Evolutionary conservation across 1,140 invertebrate species (phyloP).

Genomic region (Magallana ariakensis): DNA sequence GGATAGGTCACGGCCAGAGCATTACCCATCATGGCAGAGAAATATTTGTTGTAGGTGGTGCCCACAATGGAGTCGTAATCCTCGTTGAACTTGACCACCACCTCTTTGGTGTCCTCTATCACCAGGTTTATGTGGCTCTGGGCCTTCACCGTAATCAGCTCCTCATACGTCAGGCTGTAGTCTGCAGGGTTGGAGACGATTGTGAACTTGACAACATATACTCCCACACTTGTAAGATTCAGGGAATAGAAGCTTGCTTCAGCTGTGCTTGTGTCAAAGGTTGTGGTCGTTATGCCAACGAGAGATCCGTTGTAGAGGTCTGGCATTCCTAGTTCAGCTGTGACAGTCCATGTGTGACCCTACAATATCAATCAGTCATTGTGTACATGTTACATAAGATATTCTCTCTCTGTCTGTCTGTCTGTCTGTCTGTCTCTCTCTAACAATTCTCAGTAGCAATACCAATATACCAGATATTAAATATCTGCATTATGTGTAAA

Average conservation of each 20-base stretch:
- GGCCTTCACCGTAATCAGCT: slow-evolving; percentile 53
- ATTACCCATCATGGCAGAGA: slow-evolving; percentile 52
- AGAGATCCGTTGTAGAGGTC: slow-evolving; percentile 58
- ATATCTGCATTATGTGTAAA: too few relatives aligned
- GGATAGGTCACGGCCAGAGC: slow-evolving; percentile 34
- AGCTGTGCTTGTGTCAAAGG: slow-evolving; percentile 58
- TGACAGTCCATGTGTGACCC: slow-evolving; percentile 65
- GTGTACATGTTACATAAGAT: too few relatives aligned
- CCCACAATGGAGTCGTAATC: slow-evolving; percentile 59
- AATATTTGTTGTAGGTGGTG: slow-evolving; percentile 41
- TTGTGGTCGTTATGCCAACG: slow-evolving; percentile 39
- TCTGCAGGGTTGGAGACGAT: slow-evolving; percentile 60
- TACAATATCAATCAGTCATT: slow-evolving; percentile 26
- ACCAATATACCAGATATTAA: too few relatives aligned
- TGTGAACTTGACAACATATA: slow-evolving; percentile 62
- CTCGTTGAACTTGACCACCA: slow-evolving; percentile 61
- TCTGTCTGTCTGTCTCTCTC: too few relatives aligned
- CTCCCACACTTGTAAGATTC: slow-evolving; percentile 55
- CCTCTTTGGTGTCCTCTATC: slow-evolving; percentile 48
- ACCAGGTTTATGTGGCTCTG: slow-evolving; percentile 47
- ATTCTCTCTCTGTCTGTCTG: too few relatives aligned
- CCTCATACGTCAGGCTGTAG: slow-evolving; percentile 60
- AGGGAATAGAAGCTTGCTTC: slow-evolving; percentile 61
- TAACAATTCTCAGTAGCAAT: too few relatives aligned
- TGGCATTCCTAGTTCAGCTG: slow-evolving; percentile 55